Percentiles rank a stretch among this genome's conserved stretches.
phyloP scores from a whole-genome alignment of 2,888 invertebrate species.

The Neoascia interrupta region DNA sequence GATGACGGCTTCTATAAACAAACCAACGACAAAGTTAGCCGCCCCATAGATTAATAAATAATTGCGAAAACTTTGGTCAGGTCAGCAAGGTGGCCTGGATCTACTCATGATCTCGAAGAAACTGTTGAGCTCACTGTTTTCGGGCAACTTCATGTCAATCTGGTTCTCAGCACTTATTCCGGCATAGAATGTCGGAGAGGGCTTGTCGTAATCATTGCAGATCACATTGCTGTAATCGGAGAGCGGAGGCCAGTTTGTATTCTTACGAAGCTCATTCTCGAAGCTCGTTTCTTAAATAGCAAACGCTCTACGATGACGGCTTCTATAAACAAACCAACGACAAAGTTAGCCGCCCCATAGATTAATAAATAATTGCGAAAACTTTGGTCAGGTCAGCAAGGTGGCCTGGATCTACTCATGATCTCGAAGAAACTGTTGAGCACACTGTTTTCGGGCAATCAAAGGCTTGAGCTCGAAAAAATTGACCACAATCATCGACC shows the following conservation, averaged over 20 bases:
- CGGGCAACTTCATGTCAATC: conserved; percentile 77
- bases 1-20: too few relatives aligned
- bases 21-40: too few relatives aligned
- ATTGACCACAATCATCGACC: too few relatives aligned
- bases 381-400: conserved; percentile 81
- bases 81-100: too few relatives aligned
- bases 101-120: conserved; percentile 79
- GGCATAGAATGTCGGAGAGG: conserved; percentile 79
- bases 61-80: too few relatives aligned
- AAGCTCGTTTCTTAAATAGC: conserved; percentile 82
- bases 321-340: conserved; percentile 82
- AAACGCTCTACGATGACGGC: conserved; percentile 82
- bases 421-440: too few relatives aligned
- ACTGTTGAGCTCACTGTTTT: conserved; percentile 80
- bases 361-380: conserved; percentile 80
- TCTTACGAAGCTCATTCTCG: conserved; percentile 82
- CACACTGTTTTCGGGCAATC: too few relatives aligned
- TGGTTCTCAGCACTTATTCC: conserved; percentile 81
- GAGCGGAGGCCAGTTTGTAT: conserved; percentile 85
- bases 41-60: too few relatives aligned
- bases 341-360: conserved; percentile 81
- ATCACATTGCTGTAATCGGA: conserved; percentile 75
- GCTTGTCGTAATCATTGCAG: conserved; percentile 67
- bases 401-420: too few relatives aligned
- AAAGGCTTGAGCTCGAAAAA: too few relatives aligned